A percentile compares a stretch with the other conserved stretches of the same genome.
Conservation (phyloP, 2,888 invertebrate species). For the Philaethria dido region DNA sequence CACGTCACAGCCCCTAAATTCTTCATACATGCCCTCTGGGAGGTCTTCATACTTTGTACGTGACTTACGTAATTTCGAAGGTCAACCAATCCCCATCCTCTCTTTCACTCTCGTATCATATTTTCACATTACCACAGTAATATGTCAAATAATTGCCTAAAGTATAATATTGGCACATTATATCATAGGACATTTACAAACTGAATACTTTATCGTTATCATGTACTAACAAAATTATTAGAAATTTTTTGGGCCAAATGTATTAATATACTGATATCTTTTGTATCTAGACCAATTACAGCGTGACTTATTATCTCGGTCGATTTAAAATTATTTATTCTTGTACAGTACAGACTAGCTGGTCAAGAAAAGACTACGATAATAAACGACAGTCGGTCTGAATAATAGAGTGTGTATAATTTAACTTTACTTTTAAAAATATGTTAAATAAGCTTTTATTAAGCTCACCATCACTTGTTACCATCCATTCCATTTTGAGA, state of each 20-base stretch:
- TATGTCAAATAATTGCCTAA: too few species aligned
- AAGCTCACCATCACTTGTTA: conserved; percentile 57
- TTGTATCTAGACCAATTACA: background rate
- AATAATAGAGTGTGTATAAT: background rate
- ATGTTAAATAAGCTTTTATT: background rate
- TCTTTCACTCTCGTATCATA: too few species aligned
- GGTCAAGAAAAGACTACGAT: background rate
- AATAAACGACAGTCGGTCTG: background rate
- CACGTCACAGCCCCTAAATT: too few species aligned
- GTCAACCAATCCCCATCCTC: too few species aligned
- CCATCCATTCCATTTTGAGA: conserved; percentile 63
- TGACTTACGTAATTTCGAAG: too few species aligned
- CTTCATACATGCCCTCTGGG: too few species aligned
- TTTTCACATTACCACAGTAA: too few species aligned
- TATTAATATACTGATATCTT: background rate
- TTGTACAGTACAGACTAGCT: background rate
- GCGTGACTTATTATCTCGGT: background rate
- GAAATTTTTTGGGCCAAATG: background rate
- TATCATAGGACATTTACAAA: background rate
- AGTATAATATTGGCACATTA: background rate
- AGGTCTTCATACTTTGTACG: too few species aligned
- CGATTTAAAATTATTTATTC: background rate
- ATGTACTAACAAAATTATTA: background rate
- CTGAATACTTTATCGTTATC: background rate
- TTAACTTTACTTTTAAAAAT: background rate